A percentile compares a stretch with the other conserved stretches of the same genome.
phyloP scores from a whole-genome alignment of 1,140 invertebrate genomes.

The Drosophila oshimai region DNA sequence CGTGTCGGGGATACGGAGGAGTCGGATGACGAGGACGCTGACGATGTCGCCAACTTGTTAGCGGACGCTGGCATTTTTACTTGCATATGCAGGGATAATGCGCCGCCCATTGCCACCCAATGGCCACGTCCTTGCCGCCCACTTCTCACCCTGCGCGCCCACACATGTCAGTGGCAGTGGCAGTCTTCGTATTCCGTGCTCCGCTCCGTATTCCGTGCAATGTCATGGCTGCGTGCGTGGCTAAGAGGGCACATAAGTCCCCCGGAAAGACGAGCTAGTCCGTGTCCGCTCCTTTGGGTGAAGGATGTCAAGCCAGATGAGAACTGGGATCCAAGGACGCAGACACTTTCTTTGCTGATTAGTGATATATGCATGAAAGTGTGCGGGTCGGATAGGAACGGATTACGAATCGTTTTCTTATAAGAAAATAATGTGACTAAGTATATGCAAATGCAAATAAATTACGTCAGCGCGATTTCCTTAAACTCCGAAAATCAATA shows the following conservation, averaged over 20 bases:
- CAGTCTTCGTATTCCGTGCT: not conserved
- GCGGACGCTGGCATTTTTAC: constrained; percentile 60
- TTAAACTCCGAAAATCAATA: not conserved
- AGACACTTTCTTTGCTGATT: constrained; percentile 33
- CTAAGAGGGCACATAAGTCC: constrained; percentile 57
- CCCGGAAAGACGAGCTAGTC: constrained; percentile 45
- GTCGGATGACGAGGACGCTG: constrained; percentile 24
- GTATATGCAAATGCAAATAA: not conserved
- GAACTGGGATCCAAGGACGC: constrained; percentile 22
- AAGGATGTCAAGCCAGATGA: not conserved
- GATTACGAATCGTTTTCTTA: constrained; percentile 1
- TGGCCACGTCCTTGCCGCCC: constrained; percentile 45
- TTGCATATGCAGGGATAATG: constrained; percentile 66
- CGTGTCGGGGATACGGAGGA: constrained; percentile 9
- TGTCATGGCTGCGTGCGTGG: constrained; percentile 64
- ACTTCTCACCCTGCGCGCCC: not conserved
- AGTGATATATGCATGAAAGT: constrained; percentile 30
- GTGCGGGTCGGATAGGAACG: not conserved
- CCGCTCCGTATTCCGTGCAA: constrained; percentile 21
- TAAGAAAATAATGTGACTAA: not conserved
- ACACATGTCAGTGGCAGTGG: constrained; percentile 31
- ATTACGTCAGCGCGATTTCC: not conserved
- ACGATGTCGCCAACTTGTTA: constrained; percentile 66
- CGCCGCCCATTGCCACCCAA: constrained; percentile 32
- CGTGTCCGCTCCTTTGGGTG: constrained; percentile 14